A percentile compares a stretch with the other conserved stretches of the same genome.
Evolutionary conservation across 2,888 invertebrate genomes (phyloP).

Genomic region (Chloromyia formosa): DNA sequence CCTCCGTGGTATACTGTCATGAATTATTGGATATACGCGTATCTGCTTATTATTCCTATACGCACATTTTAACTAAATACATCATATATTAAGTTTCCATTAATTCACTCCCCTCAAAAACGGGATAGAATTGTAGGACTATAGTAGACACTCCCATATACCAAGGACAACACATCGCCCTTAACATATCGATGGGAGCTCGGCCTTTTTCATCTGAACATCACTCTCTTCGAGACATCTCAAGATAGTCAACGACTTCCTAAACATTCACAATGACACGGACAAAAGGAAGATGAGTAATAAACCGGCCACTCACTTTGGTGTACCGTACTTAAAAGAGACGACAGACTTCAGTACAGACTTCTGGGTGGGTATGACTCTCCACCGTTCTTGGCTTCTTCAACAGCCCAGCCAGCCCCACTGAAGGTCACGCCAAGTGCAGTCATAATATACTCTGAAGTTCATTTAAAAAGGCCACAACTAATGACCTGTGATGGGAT

Average conservation of each 20-base stretch:
- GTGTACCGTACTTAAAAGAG: background rate
- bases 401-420: background rate
- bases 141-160: no score
- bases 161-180: no score
- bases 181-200: no score
- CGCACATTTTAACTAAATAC: no score
- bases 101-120: no score
- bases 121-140: no score
- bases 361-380: constrained; percentile 14
- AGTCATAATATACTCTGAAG: constrained; percentile 22
- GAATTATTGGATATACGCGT: no score
- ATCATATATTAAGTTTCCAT: no score
- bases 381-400: background rate
- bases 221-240: no score
- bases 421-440: constrained; percentile 7
- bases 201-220: background rate
- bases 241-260: background rate
- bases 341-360: background rate
- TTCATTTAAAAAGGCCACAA: constrained; percentile 41
- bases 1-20: no score
- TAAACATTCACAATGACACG: constrained; percentile 18
- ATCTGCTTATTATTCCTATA: no score
- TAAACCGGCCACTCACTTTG: background rate
- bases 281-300: constrained; percentile 12
- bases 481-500: constrained; percentile 45